Evolutionary conservation across 2,888 invertebrate genomes (phyloP), one percentile per base, ranked within the genome.

Genomic region (Pachycephus smyrnensis): DNA sequence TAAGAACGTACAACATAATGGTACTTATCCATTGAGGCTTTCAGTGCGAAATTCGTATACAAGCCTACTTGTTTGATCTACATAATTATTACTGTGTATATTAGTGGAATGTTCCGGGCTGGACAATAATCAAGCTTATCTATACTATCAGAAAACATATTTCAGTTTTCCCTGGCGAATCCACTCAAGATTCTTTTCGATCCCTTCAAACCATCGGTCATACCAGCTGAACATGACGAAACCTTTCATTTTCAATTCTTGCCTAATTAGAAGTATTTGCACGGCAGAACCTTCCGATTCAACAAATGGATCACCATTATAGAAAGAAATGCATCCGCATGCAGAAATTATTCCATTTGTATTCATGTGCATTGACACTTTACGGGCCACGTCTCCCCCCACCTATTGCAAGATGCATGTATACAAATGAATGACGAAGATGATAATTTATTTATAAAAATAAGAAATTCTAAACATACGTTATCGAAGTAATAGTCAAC

Each of bases 401-500:
- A 95, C 95, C 95, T 95, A 80, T 78, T 73, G 36, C 76, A 77
- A 73, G 78, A 81, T 23, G 9, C 9, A 40, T 40, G 15, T 40
- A 40, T 15, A 15, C 4, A 40, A 23, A 40, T 15, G 40, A 15
- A 40, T 40, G 0, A 15, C 1, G 15, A 75, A 68, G 33, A 35
- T 69, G 35, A 3, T 30, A 40, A 37, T 36, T 68, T 31, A 31
- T 31, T 31, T 11, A 74, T 36, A 31, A 31, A 71, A 4, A 15
- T 75, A n/a, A 12, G n/a, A 37, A 33, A 68, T 40, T 40, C 15
- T 40, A 40, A 15, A 33, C n/a, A 90, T 92, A 96, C 96, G 89
- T 96, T 96, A 88, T 96, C 96, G 87, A 96, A 96, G 86, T 95
- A 96, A 86, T 95, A 95, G 87, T 96, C 95, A 0, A 96, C 91